phyloP scores from a whole-genome alignment of 1,140 invertebrate species.

The Zaprionus africanus region DNA sequence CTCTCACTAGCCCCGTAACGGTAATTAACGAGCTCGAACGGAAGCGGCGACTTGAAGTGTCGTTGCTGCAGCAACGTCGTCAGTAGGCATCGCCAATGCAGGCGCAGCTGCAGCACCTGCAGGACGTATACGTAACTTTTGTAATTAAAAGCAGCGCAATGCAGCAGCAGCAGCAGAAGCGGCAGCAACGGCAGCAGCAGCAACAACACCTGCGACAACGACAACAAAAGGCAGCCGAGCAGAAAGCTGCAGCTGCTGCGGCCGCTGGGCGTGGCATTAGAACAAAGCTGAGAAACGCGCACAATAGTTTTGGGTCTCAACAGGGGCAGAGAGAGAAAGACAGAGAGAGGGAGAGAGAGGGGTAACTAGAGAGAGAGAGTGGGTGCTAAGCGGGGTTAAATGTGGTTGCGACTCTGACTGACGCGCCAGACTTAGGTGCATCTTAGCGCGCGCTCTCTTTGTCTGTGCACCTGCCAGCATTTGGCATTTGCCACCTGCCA shows the following conservation, averaged over 20 bases:
- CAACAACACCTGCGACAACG: constrained; percentile 41
- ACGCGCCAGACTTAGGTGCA: constrained; percentile 60
- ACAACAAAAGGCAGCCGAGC: constrained; percentile 62
- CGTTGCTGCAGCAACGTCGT: background rate
- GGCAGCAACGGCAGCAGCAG: constrained; percentile 11
- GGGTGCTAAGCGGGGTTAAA: constrained; percentile 44
- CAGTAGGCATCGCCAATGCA: constrained; percentile 28
- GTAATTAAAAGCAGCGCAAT: constrained; percentile 79
- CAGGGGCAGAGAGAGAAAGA: constrained; percentile 3
- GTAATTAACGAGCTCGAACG: constrained; percentile 81
- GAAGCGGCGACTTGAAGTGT: constrained; percentile 77
- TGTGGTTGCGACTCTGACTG: constrained; percentile 68
- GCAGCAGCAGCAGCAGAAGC: constrained; percentile 49
- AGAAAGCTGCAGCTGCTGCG: constrained; percentile 63
- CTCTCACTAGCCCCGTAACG: constrained; percentile 43
- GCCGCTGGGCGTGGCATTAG: constrained; percentile 55
- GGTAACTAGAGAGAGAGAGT: background rate
- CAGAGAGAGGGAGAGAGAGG: constrained; percentile 1
- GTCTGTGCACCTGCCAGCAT: constrained; percentile 32
- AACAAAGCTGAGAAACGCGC: constrained; percentile 66
- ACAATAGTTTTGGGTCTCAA: constrained; percentile 68
- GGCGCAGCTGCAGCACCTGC: constrained; percentile 75
- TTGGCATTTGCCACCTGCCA: constrained; percentile 7
- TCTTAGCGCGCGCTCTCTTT: constrained; percentile 56
- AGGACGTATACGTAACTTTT: constrained; percentile 81